Evolutionary conservation across 2,888 invertebrate genomes (phyloP).

Genomic region (Amphiduros pacificus): DNA sequence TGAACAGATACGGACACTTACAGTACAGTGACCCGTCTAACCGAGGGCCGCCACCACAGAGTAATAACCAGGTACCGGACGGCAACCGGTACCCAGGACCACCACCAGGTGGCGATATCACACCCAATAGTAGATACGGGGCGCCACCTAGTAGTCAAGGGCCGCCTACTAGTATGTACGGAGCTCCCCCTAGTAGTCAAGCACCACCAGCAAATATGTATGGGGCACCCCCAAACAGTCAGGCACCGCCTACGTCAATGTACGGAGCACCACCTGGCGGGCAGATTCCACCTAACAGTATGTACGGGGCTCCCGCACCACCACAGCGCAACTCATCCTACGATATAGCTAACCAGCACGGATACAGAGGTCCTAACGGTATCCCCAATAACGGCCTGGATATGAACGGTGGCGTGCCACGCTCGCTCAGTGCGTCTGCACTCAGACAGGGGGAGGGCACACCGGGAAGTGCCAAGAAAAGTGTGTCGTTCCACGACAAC

Average conservation of each 20-base stretch:
- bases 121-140: neutral
- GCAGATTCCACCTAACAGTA: neutral
- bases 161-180: neutral
- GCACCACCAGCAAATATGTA: neutral
- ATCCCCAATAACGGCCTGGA: neutral
- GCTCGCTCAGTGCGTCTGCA: slow-evolving; percentile 8
- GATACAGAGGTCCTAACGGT: neutral
- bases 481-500: slow-evolving; percentile 59
- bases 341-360: slow-evolving; percentile 74
- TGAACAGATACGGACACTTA: neutral
- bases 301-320: slow-evolving; percentile 65
- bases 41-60: neutral
- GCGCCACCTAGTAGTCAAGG: neutral
- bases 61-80: neutral
- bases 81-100: neutral
- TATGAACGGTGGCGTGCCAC: neutral
- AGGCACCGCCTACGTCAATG: neutral
- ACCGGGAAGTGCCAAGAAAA: slow-evolving; percentile 45
- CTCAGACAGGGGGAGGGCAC: slow-evolving; percentile 17
- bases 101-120: neutral
- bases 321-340: slow-evolving; percentile 89
- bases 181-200: neutral
- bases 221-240: slow-evolving; percentile 2
- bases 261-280: neutral
- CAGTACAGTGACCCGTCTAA: neutral